phyloP scores from a whole-genome alignment of 2,888 invertebrate species.

The Oscheius myriophilus region DNA sequence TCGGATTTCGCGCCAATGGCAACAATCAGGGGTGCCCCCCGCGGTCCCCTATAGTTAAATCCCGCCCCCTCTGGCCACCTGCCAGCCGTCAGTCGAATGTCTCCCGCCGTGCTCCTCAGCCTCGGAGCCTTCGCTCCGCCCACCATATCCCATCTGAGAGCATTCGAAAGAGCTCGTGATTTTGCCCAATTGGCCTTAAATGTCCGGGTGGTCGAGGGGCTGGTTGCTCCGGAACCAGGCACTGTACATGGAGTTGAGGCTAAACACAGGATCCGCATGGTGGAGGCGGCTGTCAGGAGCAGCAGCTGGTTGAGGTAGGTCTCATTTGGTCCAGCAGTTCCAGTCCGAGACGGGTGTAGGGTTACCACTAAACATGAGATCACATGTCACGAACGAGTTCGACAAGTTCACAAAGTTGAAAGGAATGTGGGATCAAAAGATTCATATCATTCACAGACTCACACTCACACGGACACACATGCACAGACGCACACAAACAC shows the following conservation, averaged over 20 bases:
- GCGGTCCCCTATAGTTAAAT: too few species aligned
- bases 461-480: too few species aligned
- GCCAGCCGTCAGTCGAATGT: slow-evolving; percentile 14
- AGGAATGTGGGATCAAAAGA: too few species aligned
- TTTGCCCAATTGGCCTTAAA: slow-evolving; percentile 16
- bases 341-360: not conserved
- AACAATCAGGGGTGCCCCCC: too few species aligned
- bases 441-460: too few species aligned
- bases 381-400: not conserved
- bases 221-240: slow-evolving; percentile 10
- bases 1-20: too few species aligned
- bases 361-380: not conserved
- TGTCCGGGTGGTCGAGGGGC: slow-evolving; percentile 14
- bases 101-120: slow-evolving; percentile 20
- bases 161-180: slow-evolving; percentile 21
- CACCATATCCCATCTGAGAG: slow-evolving; percentile 20
- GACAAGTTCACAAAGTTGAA: not conserved
- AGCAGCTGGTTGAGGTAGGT: slow-evolving; percentile 36
- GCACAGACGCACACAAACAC: too few species aligned
- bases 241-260: not conserved
- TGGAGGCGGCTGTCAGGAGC: slow-evolving; percentile 30
- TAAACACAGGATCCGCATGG: slow-evolving; percentile 34
- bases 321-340: not conserved
- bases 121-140: slow-evolving; percentile 25
- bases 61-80: slow-evolving; percentile 18